Percentiles rank a stretch among this genome's conserved stretches.
These are phyloP conservation scores for Mergus octosetaceus DNA, from an alignment of 2,797 vertebrate genomes.

Conservation along the genomic window DNA sequence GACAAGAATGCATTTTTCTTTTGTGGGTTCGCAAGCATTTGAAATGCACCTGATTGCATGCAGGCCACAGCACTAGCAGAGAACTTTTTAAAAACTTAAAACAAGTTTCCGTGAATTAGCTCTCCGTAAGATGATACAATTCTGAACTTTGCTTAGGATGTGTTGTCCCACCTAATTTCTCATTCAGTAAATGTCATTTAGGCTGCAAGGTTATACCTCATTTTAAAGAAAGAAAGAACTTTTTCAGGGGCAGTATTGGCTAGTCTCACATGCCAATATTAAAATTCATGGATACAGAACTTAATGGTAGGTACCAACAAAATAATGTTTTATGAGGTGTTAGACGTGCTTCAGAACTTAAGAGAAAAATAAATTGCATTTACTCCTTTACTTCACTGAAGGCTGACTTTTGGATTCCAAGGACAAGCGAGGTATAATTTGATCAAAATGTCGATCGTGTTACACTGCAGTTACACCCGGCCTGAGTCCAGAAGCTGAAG, in stretches of 20 bases:
- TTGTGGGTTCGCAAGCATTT: background rate
- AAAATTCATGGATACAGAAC: slow-evolving; percentile 16
- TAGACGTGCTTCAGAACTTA: slow-evolving; percentile 24
- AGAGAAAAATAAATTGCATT: background rate
- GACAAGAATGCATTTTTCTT: background rate
- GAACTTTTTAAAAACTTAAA: background rate
- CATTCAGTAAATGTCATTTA: background rate
- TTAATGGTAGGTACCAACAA: slow-evolving; percentile 31
- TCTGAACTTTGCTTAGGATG: slow-evolving; percentile 9
- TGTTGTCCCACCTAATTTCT: slow-evolving; percentile 34
- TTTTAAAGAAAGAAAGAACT: background rate
- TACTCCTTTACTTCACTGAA: background rate
- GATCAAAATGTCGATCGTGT: slow-evolving; percentile 31
- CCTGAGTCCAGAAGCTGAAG: background rate
- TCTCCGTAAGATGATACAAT: background rate
- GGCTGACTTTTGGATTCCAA: slow-evolving; percentile 6
- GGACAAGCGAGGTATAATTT: background rate
- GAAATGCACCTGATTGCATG: background rate
- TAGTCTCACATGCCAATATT: background rate
- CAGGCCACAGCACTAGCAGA: background rate
- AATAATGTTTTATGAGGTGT: slow-evolving; percentile 45
- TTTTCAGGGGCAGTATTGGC: background rate
- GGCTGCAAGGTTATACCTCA: background rate
- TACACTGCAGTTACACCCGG: background rate
- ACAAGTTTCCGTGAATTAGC: background rate